A percentile compares a stretch with the other conserved stretches of the same genome.
phyloP scores from a whole-genome alignment of 37 sponge, comb jelly and placozoan species.

The Ianthella basta region DNA sequence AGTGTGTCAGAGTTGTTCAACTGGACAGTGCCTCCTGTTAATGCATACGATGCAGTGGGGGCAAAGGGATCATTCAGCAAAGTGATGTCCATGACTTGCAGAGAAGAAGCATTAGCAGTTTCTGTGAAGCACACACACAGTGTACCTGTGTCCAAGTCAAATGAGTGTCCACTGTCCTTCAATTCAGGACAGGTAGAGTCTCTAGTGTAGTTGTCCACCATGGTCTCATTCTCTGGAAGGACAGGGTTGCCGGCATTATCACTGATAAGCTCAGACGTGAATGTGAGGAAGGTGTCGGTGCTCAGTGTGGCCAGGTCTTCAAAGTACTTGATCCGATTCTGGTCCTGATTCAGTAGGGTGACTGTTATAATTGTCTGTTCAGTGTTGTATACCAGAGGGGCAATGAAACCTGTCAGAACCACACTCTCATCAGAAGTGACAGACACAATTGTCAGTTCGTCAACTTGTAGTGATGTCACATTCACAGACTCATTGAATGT shows the following conservation, averaged over 20 bases:
- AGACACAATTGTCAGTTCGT: constrained; percentile 60
- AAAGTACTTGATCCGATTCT: constrained; percentile 67
- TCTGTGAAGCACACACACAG: constrained; percentile 76
- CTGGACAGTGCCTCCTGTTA: constrained; percentile 52
- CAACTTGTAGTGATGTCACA: constrained; percentile 50
- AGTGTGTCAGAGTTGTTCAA: constrained; percentile 37
- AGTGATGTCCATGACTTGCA: constrained; percentile 59
- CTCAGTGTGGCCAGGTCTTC: constrained; percentile 56
- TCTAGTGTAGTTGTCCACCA: constrained; percentile 44
- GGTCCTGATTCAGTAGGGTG: constrained; percentile 56
- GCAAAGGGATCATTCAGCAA: constrained; percentile 24
- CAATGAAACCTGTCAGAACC: constrained; percentile 40
- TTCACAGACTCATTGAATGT: constrained; percentile 85
- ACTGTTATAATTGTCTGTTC: constrained; percentile 48
- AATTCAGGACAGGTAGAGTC: constrained; percentile 72
- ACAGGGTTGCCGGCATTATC: constrained; percentile 78
- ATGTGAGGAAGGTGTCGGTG: constrained; percentile 60
- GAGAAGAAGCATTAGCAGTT: constrained; percentile 76
- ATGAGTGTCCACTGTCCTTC: constrained; percentile 14
- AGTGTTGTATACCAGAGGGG: neutral
- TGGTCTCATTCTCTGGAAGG: constrained; percentile 5
- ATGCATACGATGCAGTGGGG: constrained; percentile 13
- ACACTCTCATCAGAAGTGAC: neutral
- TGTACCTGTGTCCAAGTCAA: constrained; percentile 63
- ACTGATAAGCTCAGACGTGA: constrained; percentile 51